These are phyloP conservation scores for Mus spretus DNA, from an alignment of 2,797 vertebrate species.

Conservation along the genomic window DNA sequence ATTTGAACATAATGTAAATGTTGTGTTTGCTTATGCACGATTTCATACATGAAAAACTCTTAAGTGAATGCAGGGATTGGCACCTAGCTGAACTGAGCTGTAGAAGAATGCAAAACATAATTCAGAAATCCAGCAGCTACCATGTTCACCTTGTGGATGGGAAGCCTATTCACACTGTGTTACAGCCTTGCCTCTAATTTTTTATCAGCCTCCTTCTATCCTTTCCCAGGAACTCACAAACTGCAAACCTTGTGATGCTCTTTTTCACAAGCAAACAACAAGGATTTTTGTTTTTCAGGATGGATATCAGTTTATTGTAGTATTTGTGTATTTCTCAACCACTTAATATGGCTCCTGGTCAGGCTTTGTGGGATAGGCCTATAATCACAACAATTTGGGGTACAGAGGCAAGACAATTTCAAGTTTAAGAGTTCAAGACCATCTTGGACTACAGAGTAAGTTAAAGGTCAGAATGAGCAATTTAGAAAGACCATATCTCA, in stretches of 20 bases:
- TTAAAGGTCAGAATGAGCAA: background rate
- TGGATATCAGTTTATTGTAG: background rate
- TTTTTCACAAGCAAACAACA: background rate
- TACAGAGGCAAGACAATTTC: background rate
- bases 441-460: background rate
- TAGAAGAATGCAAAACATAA: background rate
- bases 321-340: constrained; percentile 34
- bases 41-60: constrained; percentile 44
- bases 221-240: background rate
- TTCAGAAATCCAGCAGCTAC: background rate
- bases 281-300: constrained; percentile 14
- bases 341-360: background rate
- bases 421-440: background rate
- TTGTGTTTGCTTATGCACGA: constrained; percentile 11
- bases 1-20: constrained; percentile 48
- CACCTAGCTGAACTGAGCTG: constrained; percentile 51
- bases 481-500: background rate
- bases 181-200: background rate
- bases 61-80: background rate
- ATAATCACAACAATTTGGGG: background rate
- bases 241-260: background rate
- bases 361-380: background rate
- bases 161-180: background rate
- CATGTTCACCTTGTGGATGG: background rate
- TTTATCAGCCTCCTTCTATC: background rate